A percentile compares a stretch with the other conserved stretches of the same genome.
phyloP scores from a whole-genome alignment of 2,113 vertebrate genomes.

The Malurus alboscapulatus region DNA sequence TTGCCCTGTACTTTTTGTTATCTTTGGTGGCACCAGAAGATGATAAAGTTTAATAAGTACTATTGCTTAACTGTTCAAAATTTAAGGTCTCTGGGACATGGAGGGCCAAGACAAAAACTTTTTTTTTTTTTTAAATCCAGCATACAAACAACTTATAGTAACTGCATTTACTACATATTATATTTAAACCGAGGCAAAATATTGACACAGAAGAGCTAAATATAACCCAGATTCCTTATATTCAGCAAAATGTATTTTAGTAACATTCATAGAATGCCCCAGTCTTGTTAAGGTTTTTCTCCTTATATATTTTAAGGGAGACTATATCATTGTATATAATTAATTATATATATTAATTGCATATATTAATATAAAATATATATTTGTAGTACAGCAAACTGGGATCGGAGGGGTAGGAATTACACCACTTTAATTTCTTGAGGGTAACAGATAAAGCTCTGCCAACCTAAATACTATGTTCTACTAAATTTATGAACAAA shows the following conservation, averaged over 20 bases:
- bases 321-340: too few relatives aligned
- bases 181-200: neutral
- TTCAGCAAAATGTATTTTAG: neutral
- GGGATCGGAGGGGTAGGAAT: neutral
- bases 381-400: neutral
- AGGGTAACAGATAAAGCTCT: neutral
- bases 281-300: neutral
- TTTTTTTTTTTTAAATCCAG: neutral
- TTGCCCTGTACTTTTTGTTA: neutral
- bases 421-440: neutral
- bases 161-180: neutral
- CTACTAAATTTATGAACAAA: neutral
- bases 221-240: neutral
- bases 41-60: neutral
- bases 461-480: neutral
- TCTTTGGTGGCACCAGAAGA: neutral
- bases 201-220: neutral
- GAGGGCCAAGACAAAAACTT: neutral
- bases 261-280: neutral
- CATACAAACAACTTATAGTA: neutral
- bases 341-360: too few relatives aligned
- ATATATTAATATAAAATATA: too few relatives aligned
- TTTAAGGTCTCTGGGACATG: conserved; percentile 1
- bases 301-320: neutral
- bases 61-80: conserved; percentile 14